phyloP scores from a whole-genome alignment of 2,888 invertebrate species.

The Gari tellinella region DNA sequence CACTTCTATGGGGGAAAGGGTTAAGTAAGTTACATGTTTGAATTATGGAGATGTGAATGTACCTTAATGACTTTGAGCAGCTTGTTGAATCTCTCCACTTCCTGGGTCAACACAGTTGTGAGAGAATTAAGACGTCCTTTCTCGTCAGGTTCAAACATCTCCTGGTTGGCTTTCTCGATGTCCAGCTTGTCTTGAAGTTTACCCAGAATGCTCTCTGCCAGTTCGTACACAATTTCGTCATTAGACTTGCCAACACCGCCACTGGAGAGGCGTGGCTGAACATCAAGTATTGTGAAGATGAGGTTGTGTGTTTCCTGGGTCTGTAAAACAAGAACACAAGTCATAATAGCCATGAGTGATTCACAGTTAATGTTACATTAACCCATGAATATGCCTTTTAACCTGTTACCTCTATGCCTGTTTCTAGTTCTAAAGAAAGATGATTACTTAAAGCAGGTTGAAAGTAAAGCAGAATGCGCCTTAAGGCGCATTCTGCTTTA shows the following conservation, averaged over 20 bases:
- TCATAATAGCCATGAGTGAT: too few species aligned
- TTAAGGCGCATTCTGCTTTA: too few species aligned
- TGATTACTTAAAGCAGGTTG: too few species aligned
- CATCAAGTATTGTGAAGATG: conserved; percentile 90
- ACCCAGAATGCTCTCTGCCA: conserved; percentile 89
- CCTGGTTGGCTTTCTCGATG: conserved; percentile 88
- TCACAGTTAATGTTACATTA: too few species aligned
- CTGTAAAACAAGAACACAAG: too few species aligned
- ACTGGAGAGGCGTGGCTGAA: conserved; percentile 90
- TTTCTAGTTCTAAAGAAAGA: too few species aligned
- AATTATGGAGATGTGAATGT: too few species aligned
- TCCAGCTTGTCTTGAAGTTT: conserved; percentile 88
- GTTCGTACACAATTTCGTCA: conserved; percentile 91
- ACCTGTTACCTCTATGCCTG: too few species aligned
- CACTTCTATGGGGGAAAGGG: too few species aligned
- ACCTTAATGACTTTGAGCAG: conserved; percentile 84
- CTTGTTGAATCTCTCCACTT: conserved; percentile 85
- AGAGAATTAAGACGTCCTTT: conserved; percentile 90
- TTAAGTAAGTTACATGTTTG: too few species aligned
- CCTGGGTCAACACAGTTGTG: conserved; percentile 85
- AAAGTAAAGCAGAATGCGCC: too few species aligned
- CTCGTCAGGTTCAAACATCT: conserved; percentile 88
- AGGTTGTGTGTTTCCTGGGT: conserved; percentile 91
- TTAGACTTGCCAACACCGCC: conserved; percentile 88
- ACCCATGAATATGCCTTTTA: too few species aligned